Percentiles rank a stretch among this genome's conserved stretches.
Conservation (phyloP, 2,113 vertebrate species). For the Centropus unirufus region DNA sequence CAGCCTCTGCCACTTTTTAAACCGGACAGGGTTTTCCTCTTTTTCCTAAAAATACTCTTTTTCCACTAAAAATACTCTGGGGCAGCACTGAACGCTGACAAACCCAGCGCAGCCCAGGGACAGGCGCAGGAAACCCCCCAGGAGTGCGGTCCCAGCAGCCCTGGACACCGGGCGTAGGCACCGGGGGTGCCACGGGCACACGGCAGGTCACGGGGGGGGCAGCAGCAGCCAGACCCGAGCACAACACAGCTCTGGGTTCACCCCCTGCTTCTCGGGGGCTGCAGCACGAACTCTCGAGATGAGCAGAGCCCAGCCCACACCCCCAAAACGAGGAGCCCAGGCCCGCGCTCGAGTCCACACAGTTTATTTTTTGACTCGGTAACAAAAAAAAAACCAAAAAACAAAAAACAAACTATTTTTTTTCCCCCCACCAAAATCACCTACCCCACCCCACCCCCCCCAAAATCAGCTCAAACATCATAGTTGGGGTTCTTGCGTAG, state of each 20-base stretch:
- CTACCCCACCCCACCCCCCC: background rate
- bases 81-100: no score
- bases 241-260: background rate
- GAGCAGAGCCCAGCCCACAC: background rate
- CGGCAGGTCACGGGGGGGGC: accelerated
- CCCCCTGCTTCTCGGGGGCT: accelerated
- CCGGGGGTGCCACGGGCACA: no score
- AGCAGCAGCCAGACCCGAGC: background rate
- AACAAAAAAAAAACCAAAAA: constrained; percentile 51
- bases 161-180: no score
- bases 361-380: constrained; percentile 64
- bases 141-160: no score
- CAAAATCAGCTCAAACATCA: constrained; percentile 75
- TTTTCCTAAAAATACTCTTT: no score
- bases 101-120: no score
- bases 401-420: background rate
- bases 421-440: background rate
- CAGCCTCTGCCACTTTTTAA: no score
- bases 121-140: no score
- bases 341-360: background rate
- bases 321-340: background rate
- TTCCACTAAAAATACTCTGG: no score
- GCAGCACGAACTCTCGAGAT: no score
- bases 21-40: no score
- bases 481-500: constrained; percentile 98